phyloP scores from a whole-genome alignment of 2,797 vertebrate genomes.

The Anas georgica region DNA sequence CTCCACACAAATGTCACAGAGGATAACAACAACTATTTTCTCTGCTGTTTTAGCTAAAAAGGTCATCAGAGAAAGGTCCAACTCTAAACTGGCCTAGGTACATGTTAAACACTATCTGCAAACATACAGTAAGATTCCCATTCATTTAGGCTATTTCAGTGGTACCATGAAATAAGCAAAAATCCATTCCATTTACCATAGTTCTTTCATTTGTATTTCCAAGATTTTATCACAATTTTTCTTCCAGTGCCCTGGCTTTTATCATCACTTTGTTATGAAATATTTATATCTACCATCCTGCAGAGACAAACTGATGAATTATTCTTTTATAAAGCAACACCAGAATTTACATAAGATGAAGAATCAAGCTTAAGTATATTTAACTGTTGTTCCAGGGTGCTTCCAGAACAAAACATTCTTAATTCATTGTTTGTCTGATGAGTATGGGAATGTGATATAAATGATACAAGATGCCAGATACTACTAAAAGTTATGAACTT shows the following conservation, averaged over 20 bases:
- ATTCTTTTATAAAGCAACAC: not conserved
- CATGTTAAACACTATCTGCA: not conserved
- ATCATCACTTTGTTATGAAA: not conserved
- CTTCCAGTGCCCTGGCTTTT: not conserved
- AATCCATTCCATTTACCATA: not conserved
- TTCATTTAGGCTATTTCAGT: not conserved
- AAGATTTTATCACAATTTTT: not conserved
- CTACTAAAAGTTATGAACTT: not conserved
- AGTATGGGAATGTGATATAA: not conserved
- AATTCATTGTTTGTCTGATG: not conserved
- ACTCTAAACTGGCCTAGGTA: not conserved
- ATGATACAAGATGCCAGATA: not conserved
- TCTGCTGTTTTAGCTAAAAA: not conserved
- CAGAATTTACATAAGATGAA: not conserved
- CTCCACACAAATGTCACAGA: not conserved
- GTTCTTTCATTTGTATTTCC: not conserved
- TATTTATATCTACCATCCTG: not conserved
- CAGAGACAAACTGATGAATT: not conserved
- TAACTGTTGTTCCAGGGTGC: not conserved
- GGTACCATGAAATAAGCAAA: not conserved
- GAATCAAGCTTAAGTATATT: not conserved
- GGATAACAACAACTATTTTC: not conserved
- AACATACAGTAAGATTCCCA: not conserved
- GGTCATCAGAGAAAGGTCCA: not conserved
- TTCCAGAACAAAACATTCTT: not conserved